Base-by-base conservation (phyloP, 2,113 vertebrate species). In the Platichthys stellatus region DNA sequence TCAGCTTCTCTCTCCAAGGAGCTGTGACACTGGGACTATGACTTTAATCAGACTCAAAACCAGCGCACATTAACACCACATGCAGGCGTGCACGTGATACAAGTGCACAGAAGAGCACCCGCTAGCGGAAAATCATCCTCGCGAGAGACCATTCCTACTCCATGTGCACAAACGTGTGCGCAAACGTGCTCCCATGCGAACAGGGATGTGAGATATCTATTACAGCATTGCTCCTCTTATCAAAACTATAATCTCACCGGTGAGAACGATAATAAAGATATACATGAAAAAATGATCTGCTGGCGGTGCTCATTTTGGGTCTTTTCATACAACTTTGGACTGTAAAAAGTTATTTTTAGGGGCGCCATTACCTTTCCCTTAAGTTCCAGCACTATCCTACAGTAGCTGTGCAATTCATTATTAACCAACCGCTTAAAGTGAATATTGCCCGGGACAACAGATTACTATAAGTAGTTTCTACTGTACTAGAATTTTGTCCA, bases 1-100 rank as follows among this genome's bases (percentile, higher is more conserved):
- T 83, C 45, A 53, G 54, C 26, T 62, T 15, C 0, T 23, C 58
- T 82, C 74, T 85, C 66, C 9, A 10, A 68, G 77, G 75, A 83
- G 62, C 77, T 47, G 21, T 47, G 74, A 71, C 20, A 1, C 35
- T 58, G 62, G 2, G 35, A 64, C 62, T 63, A 53, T 3, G 54
- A 20, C 54, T 14, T 28, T n/a, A 62, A 62, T 38, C 31, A n/a
- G n/a, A 15, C 57, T 45, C n/a, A 15, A 24, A 24, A 45, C 38
- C 21, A 45, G 62, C 20, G 2, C 35, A 40, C 61, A 17, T 14
- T 7, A 45, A 45, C 24, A 21, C 62, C 38, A 23, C n/a, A 17
- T 31, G 61, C n/a, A 17, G 61, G 35, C n/a, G 20, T 63, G 61
- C 38, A 21, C 9, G 20, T n/a, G 60, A 38, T 21, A 8, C 53